phyloP scores from a whole-genome alignment of 2,797 vertebrate species.

The Cichlasoma orientale region DNA sequence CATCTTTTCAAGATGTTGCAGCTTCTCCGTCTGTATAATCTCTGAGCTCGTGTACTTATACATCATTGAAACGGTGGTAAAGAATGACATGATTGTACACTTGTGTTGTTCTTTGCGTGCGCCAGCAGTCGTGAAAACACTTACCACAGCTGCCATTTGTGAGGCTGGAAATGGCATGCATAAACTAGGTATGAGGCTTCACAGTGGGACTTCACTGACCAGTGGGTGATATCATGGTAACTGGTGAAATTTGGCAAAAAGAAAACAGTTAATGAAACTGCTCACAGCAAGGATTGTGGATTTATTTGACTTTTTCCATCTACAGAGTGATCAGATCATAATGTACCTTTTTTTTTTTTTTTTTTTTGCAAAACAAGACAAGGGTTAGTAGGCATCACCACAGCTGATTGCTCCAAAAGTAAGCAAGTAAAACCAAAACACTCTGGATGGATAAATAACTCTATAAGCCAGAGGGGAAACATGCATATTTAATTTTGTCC shows the following conservation, averaged over 20 bases:
- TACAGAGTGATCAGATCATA: background rate
- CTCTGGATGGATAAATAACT: background rate
- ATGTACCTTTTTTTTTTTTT: background rate
- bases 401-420: background rate
- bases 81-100: too few relatives aligned
- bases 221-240: background rate
- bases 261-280: background rate
- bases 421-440: background rate
- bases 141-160: too few relatives aligned
- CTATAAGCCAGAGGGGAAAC: background rate
- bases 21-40: too few relatives aligned
- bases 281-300: background rate
- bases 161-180: too few relatives aligned
- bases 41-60: too few relatives aligned
- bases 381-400: background rate
- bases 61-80: too few relatives aligned
- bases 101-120: too few relatives aligned
- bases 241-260: background rate
- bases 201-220: too few relatives aligned
- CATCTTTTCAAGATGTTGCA: too few relatives aligned
- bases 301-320: background rate
- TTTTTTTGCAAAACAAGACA: background rate
- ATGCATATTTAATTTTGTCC: background rate
- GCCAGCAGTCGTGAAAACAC: too few relatives aligned
- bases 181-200: too few relatives aligned